Conservation (phyloP, 2,797 vertebrate species). For the Trichosurus vulpecula region DNA sequence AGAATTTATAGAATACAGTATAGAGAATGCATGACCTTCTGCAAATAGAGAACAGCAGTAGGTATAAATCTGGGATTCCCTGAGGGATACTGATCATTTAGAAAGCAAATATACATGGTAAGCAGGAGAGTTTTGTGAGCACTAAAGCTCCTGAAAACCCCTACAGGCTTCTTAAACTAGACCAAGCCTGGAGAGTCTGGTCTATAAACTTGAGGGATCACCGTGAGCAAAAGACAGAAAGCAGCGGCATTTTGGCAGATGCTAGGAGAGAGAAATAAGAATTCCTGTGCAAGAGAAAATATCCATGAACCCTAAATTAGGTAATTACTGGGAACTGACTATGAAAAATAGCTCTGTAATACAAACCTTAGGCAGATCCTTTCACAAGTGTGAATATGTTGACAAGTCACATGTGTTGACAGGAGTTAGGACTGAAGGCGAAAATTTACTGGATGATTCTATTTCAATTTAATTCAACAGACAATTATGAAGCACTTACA, state of each 20-base stretch:
- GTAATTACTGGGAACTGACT: background rate
- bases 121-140: background rate
- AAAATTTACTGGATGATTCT: background rate
- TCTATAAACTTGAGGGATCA: background rate
- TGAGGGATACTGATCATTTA: background rate
- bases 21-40: background rate
- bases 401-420: background rate
- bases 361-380: background rate
- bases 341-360: background rate
- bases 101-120: background rate
- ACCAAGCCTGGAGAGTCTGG: background rate
- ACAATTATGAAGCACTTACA: background rate
- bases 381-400: background rate
- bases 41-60: background rate
- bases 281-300: background rate
- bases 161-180: background rate
- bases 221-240: background rate
- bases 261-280: background rate
- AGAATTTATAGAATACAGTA: background rate
- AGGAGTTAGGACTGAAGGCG: background rate
- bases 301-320: background rate
- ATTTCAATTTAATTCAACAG: background rate
- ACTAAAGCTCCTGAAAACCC: background rate
- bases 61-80: background rate
- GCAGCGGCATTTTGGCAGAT: background rate